phyloP scores from a whole-genome alignment of 2,113 vertebrate genomes.

The Gymnogyps californianus region DNA sequence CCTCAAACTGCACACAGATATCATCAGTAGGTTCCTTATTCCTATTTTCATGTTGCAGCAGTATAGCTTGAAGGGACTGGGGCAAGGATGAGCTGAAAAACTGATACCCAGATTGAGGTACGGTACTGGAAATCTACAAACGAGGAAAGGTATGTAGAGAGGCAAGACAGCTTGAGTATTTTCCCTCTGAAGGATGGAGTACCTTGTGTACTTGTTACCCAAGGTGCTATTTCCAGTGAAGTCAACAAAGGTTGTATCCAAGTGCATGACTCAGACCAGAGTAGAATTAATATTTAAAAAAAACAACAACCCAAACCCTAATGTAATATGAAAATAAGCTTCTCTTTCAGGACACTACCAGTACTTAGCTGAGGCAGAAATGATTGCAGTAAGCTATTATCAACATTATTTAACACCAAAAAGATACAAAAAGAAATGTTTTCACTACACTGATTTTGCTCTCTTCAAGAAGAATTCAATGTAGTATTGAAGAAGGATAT shows the following conservation, averaged over 20 bases:
- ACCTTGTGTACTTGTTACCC: background rate
- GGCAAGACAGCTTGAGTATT: background rate
- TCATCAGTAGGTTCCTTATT: background rate
- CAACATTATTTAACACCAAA: background rate
- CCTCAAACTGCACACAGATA: background rate
- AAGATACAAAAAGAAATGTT: background rate
- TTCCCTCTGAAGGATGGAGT: background rate
- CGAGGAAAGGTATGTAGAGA: background rate
- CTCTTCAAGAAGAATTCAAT: background rate
- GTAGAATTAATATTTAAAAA: background rate
- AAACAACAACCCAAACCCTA: rapidly evolving
- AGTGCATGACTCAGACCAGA: background rate
- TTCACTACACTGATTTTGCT: background rate
- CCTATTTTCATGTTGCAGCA: background rate
- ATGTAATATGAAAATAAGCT: background rate
- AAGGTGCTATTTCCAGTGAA: background rate
- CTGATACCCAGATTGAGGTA: background rate
- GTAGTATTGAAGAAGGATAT: background rate
- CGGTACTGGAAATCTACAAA: background rate
- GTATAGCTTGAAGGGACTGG: background rate
- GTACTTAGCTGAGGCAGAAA: background rate
- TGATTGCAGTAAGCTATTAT: background rate
- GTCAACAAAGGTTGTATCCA: background rate
- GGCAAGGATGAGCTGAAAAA: background rate
- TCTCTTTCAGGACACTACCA: background rate